Percentiles rank a stretch among this genome's conserved stretches.
phyloP scores from a whole-genome alignment of 2,113 vertebrate species.

The Ailurus styani region DNA sequence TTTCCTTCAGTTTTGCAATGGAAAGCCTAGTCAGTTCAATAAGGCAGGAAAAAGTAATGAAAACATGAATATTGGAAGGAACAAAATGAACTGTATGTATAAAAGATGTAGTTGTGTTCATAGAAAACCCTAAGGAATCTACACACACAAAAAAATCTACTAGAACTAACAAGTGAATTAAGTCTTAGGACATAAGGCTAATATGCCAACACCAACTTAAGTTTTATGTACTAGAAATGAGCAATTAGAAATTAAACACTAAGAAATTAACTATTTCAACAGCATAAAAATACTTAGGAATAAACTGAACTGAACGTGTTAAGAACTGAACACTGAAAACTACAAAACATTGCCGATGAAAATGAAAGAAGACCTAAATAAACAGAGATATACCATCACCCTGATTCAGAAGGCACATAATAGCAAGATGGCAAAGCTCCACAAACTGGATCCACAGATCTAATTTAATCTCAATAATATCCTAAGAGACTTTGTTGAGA shows the following conservation, averaged over 20 bases:
- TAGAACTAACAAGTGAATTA: neutral
- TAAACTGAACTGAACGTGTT: neutral
- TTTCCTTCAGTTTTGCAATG: neutral
- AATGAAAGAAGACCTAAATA: neutral
- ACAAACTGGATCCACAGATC: neutral
- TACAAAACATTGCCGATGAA: neutral
- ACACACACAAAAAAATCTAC: neutral
- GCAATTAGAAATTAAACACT: neutral
- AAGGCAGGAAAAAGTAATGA: neutral
- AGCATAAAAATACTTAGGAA: neutral
- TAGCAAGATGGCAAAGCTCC: neutral
- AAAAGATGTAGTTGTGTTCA: neutral
- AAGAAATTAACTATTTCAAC: neutral
- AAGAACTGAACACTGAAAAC: neutral
- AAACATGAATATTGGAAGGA: neutral
- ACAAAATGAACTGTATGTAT: neutral
- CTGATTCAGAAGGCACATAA: neutral
- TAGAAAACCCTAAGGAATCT: neutral
- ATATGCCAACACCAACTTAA: neutral
- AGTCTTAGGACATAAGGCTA: neutral
- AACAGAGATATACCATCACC: neutral
- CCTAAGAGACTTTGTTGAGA: neutral
- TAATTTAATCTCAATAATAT: neutral
- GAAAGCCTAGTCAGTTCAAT: neutral
- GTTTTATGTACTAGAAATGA: neutral